phyloP scores from a whole-genome alignment of 1,140 invertebrate genomes.

The Panulirus ornatus region DNA sequence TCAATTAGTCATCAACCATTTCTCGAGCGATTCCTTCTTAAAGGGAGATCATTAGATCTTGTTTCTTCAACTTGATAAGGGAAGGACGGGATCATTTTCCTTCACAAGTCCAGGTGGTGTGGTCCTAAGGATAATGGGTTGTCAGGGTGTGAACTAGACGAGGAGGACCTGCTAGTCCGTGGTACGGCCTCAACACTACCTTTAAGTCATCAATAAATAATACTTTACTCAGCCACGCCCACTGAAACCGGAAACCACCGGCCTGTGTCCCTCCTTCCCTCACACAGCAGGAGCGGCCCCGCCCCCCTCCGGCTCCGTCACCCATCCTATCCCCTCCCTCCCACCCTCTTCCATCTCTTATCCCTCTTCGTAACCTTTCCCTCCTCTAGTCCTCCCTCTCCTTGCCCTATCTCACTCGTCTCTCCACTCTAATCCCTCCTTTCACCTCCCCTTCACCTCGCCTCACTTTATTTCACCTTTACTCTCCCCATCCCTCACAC shows the following conservation, averaged over 20 bases:
- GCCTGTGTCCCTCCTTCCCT: not conserved
- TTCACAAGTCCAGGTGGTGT: too few species aligned
- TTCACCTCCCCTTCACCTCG: not conserved
- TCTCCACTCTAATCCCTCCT: not conserved
- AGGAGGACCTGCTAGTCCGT: too few species aligned
- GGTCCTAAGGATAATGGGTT: too few species aligned
- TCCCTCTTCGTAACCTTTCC: too few species aligned
- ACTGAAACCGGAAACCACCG: not conserved
- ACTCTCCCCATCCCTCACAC: not conserved
- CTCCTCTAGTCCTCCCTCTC: not conserved
- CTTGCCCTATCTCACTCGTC: not conserved
- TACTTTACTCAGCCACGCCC: slow-evolving; percentile 22
- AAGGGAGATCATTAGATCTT: too few species aligned
- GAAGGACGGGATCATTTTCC: too few species aligned
- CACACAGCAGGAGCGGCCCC: not conserved
- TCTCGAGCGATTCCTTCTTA: too few species aligned
- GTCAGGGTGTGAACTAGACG: too few species aligned
- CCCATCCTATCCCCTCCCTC: not conserved
- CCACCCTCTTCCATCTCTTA: not conserved
- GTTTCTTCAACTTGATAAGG: too few species aligned
- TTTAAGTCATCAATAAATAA: slow-evolving; percentile 48
- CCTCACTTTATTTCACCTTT: not conserved
- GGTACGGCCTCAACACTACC: not conserved
- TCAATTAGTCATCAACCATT: too few species aligned
- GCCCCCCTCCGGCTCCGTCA: not conserved